Base-by-base conservation (phyloP, 2,888 invertebrate species). In the Julus scanicus region DNA sequence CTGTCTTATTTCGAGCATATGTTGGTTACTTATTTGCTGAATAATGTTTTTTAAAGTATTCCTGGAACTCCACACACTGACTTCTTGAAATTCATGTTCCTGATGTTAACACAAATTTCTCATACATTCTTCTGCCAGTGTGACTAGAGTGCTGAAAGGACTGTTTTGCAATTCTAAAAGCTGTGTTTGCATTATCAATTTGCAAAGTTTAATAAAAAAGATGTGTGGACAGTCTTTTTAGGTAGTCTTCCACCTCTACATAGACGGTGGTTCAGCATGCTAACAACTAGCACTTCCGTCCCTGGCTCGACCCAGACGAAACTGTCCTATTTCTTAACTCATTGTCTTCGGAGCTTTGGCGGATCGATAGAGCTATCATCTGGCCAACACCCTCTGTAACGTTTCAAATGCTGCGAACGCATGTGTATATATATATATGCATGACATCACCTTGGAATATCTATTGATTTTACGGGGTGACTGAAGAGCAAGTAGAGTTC, bases 391-490 rank as follows among this genome's bases (percentile, higher is more conserved):
- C 53, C 53, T 11, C 53, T 15, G 53, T 53, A 53, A 53, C 53
- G 53, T 53, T 53, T 53, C 53, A 53, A 53, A 53, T 53, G 53
- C 53, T 53, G 53, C 53, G 8, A 53, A 53, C 53, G 53, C 29
- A 29, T 11, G 15, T 3, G 53, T 17, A 0, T 53, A 11, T 53
- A 53, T 53, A 53, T 53, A 17, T 53, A 53, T 53, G 53, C 53
- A 17, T 53, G 53, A 53, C 53, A 53, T 53, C 53, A 53, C 53
- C 53, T 53, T 53, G 53, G 53, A 53, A 53, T 53, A 53, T 53
- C 53, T 53, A 53, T 53, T 53, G 53, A 53, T 53, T 53, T 53
- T 53, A 53, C 53, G 53, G 53, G 53, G 53, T 53, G 53, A 53
- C 53, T 53, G 53, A 53, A 53, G 53, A 17, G 53, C 53, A 53